Percentiles rank a stretch among this genome's conserved stretches.
Conservation (phyloP, 2,113 vertebrate genomes). For the Toxotes chatareus region DNA sequence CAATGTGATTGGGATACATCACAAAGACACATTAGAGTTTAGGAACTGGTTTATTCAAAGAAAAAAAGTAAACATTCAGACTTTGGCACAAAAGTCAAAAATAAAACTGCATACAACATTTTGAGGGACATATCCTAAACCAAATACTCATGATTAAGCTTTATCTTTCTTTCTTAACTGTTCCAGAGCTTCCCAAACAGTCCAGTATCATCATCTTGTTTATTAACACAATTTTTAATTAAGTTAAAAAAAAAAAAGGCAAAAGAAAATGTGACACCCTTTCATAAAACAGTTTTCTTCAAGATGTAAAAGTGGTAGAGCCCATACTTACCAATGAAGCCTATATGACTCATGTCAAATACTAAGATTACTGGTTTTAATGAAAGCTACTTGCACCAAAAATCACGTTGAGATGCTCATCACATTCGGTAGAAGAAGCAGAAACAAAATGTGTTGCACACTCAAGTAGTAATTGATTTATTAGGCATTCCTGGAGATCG, state of each 20-base stretch:
- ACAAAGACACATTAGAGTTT: neutral
- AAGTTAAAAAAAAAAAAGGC: neutral
- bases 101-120: neutral
- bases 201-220: too few species aligned
- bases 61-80: neutral
- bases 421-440: neutral
- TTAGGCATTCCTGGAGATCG: neutral
- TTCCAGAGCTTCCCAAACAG: neutral
- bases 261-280: neutral
- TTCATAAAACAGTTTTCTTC: neutral
- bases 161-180: neutral
- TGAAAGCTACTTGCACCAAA: neutral
- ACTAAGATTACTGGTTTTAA: conserved; percentile 1
- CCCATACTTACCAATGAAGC: conserved; percentile 55
- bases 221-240: neutral
- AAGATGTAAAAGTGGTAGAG: neutral
- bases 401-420: neutral
- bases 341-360: conserved; percentile 1
- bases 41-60: conserved; percentile 28
- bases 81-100: neutral
- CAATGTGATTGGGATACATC: neutral
- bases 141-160: neutral
- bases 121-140: neutral
- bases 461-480: neutral
- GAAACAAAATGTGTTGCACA: conserved; percentile 7